Percentiles rank a stretch among this genome's conserved stretches.
Evolutionary conservation across 2,888 invertebrate species (phyloP).

Genomic region (Rhamphomyia laevipes): DNA sequence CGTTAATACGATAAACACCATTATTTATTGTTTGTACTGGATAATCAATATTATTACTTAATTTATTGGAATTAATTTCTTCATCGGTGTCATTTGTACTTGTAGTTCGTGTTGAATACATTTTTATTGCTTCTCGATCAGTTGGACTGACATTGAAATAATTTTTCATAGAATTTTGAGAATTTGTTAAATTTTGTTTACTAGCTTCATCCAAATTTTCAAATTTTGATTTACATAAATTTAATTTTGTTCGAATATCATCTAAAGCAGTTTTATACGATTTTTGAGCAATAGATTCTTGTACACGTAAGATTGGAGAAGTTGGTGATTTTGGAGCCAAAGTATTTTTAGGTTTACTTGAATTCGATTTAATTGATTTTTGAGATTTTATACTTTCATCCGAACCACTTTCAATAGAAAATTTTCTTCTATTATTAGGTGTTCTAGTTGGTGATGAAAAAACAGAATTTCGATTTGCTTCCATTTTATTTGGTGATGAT

Average conservation of each 20-base stretch:
- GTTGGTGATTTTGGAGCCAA: slow-evolving; percentile 14
- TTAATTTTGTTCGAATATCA: slow-evolving; percentile 32
- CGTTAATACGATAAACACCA: slow-evolving; percentile 31
- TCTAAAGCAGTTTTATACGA: slow-evolving; percentile 31
- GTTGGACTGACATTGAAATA: slow-evolving; percentile 23
- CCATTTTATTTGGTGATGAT: too few relatives aligned
- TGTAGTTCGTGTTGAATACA: slow-evolving; percentile 14
- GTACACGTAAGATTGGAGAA: slow-evolving; percentile 15
- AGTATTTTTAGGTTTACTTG: slow-evolving; percentile 6
- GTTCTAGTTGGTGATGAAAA: not conserved
- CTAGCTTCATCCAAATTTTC: slow-evolving; percentile 32
- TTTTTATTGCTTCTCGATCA: slow-evolving; percentile 10
- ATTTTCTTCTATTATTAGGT: slow-evolving; percentile 8
- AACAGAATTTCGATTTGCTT: too few relatives aligned
- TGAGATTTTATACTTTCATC: not conserved
- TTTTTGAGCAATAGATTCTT: slow-evolving; percentile 22
- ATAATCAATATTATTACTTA: slow-evolving; percentile 13
- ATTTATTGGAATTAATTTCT: slow-evolving; percentile 3
- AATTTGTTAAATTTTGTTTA: slow-evolving; percentile 28
- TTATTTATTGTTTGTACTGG: slow-evolving; percentile 12
- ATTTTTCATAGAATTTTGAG: slow-evolving; percentile 32
- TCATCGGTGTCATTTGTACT: slow-evolving; percentile 14
- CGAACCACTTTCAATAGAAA: slow-evolving; percentile 9
- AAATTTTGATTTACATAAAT: slow-evolving; percentile 34
- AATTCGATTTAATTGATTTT: not conserved